These are phyloP conservation scores for Apostichopus japonicus DNA, from an alignment of 35 echinoderm and acorn worm species.

Conservation along the genomic window DNA sequence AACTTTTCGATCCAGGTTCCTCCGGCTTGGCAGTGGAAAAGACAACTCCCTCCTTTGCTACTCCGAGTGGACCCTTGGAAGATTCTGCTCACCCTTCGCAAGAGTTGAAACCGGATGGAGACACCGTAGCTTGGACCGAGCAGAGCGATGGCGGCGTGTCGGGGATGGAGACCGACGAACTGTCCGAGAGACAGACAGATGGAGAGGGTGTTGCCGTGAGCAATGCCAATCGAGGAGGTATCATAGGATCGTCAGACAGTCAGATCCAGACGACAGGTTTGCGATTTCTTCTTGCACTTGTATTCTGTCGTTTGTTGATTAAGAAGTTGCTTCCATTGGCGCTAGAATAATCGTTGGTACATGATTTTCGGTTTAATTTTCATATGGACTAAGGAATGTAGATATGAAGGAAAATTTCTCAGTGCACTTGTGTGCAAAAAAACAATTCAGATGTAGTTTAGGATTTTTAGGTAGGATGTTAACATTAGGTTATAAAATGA, in stretches of 20 bases:
- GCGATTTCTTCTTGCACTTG: too few species aligned
- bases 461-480: too few species aligned
- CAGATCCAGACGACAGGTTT: conserved; percentile 3
- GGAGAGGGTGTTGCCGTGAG: neutral
- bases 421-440: too few species aligned
- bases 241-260: conserved; percentile 1
- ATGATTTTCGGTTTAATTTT: too few species aligned
- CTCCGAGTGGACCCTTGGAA: neutral
- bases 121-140: neutral
- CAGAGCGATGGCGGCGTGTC: conserved; percentile 21
- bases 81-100: neutral
- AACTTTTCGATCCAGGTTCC: neutral
- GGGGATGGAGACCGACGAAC: conserved; percentile 64
- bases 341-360: too few species aligned
- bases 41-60: neutral
- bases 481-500: too few species aligned
- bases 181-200: neutral
- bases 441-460: too few species aligned
- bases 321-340: too few species aligned
- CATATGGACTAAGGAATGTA: too few species aligned
- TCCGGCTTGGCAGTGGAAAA: neutral
- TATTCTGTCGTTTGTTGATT: too few species aligned
- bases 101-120: neutral
- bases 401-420: too few species aligned
- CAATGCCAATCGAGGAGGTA: neutral